Percentiles rank a stretch among this genome's conserved stretches.
Evolutionary conservation across 2,113 vertebrate genomes (phyloP).

Genomic region (Prolemur simus): DNA sequence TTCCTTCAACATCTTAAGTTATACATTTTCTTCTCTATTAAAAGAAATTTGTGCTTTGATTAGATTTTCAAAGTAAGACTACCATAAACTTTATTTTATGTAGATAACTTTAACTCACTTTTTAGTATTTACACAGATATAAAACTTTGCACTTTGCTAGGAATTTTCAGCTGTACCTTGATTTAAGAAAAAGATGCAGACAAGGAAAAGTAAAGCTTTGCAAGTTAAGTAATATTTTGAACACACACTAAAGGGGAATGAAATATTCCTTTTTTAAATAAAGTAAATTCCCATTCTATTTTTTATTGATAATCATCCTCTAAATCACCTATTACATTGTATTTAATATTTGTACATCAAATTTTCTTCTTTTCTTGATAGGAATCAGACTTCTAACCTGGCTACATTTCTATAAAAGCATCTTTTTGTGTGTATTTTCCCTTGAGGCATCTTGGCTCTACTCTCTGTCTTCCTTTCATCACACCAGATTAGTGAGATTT

Average conservation of each 20-base stretch:
- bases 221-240: slow-evolving; percentile 18
- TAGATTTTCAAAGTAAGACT: background rate
- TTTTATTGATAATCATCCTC: background rate
- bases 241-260: background rate
- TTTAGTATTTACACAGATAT: background rate
- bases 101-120: background rate
- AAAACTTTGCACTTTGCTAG: background rate
- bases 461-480: background rate
- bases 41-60: background rate
- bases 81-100: slow-evolving; percentile 6
- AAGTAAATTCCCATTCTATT: background rate
- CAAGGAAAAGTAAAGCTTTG: background rate
- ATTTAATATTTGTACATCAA: background rate
- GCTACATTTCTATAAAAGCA: background rate
- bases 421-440: background rate
- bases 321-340: background rate
- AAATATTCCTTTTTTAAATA: background rate
- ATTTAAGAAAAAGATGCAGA: slow-evolving; percentile 21
- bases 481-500: background rate
- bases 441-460: background rate
- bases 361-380: background rate
- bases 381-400: background rate
- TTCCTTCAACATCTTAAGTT: background rate
- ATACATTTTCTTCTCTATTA: slow-evolving; percentile 2
- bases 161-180: background rate